Percentiles rank a stretch among this genome's conserved stretches.
Conservation (phyloP, 2,113 vertebrate species). For the Ploceus nigricollis region DNA sequence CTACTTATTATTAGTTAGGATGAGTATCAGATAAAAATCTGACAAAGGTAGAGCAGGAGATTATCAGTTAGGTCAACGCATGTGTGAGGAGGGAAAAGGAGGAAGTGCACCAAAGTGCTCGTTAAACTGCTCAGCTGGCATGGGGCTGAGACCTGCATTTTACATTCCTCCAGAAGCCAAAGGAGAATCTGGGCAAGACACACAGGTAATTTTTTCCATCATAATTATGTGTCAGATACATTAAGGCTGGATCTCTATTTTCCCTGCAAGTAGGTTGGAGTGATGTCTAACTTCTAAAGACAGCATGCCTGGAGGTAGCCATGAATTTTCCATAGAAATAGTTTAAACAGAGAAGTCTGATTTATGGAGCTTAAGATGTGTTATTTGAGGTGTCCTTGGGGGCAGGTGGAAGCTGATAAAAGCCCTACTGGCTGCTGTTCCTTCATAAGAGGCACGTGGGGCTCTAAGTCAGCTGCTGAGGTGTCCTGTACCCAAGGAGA, state of each 20-base stretch:
- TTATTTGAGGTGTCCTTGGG: background rate
- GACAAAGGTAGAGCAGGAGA: background rate
- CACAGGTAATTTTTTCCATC: background rate
- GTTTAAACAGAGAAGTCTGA: background rate
- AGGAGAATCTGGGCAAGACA: background rate
- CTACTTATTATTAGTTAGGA: background rate
- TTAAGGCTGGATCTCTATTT: background rate
- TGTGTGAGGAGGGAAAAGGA: background rate
- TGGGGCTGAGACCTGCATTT: background rate
- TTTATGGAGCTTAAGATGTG: background rate
- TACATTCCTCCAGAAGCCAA: background rate
- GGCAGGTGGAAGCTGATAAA: background rate
- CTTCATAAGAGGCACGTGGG: background rate
- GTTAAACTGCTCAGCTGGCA: background rate
- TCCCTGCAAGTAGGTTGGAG: background rate
- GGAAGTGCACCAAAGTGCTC: background rate
- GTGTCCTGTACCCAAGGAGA: background rate
- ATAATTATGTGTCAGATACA: background rate
- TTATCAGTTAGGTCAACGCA: background rate
- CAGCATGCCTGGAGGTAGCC: background rate
- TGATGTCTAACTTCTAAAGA: background rate
- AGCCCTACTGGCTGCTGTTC: background rate
- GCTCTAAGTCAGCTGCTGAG: background rate
- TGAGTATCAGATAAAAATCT: background rate
- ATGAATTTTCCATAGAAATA: background rate